phyloP scores from a whole-genome alignment of 2,113 vertebrate genomes.

The Pachycephala philippinensis region DNA sequence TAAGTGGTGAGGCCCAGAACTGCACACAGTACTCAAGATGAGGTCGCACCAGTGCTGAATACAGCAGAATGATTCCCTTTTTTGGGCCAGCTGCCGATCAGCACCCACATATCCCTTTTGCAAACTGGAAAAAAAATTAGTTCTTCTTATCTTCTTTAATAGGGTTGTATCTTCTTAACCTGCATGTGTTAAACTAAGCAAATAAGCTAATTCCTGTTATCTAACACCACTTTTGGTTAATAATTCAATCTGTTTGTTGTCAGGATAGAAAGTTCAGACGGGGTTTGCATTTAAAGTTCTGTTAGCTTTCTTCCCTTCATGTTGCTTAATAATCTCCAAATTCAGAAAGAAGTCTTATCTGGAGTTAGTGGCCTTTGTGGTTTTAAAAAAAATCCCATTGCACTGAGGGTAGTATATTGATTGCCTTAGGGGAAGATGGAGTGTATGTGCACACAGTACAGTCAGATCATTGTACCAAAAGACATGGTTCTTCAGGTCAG shows the following conservation, averaged over 20 bases:
- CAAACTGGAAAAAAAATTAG: not conserved
- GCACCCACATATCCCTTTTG: not conserved
- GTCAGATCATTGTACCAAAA: not conserved
- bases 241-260: not conserved
- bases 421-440: not conserved
- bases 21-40: not conserved
- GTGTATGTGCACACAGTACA: not conserved
- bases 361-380: not conserved
- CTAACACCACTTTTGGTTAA: not conserved
- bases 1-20: not conserved
- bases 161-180: not conserved
- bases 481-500: not conserved
- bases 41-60: not conserved
- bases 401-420: not conserved
- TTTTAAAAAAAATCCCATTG: not conserved
- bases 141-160: not conserved
- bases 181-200: not conserved
- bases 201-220: not conserved
- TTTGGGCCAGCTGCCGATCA: not conserved
- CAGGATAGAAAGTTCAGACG: not conserved
- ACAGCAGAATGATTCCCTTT: not conserved
- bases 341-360: not conserved
- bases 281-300: not conserved
- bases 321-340: not conserved
- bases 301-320: not conserved